Conservation (phyloP, 2,888 invertebrate genomes). For the Cremastobaeus sp. region DNA sequence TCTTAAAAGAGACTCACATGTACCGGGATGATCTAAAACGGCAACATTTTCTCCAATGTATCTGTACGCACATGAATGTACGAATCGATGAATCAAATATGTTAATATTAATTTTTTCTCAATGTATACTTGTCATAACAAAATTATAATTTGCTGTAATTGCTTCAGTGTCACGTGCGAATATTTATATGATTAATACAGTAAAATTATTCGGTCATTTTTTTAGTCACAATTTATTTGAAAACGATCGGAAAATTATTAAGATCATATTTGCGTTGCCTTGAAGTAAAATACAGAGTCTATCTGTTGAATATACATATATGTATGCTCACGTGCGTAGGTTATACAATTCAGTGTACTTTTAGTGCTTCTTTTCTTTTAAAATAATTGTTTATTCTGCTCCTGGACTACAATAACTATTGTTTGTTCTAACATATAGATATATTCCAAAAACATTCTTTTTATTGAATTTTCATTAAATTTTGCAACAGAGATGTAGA, state of each 20-base stretch:
- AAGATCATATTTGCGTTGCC: slow-evolving; percentile 6
- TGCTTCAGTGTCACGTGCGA: too few species aligned
- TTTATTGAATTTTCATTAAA: too few species aligned
- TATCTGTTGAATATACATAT: slow-evolving; percentile 13
- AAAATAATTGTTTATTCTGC: background rate
- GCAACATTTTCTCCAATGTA: too few species aligned
- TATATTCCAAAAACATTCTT: too few species aligned
- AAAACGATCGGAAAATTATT: background rate
- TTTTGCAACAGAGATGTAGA: too few species aligned
- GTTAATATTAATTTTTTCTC: too few species aligned
- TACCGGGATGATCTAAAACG: too few species aligned
- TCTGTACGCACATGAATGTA: too few species aligned
- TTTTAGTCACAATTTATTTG: background rate
- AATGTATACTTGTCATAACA: too few species aligned
- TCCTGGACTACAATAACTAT: background rate
- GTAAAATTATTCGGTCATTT: background rate
- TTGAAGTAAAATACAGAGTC: slow-evolving; percentile 25
- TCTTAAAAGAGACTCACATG: too few species aligned
- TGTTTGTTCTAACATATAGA: background rate
- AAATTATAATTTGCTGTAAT: background rate
- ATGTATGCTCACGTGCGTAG: slow-evolving; percentile 6
- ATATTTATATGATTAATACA: background rate
- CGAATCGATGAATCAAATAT: too few species aligned
- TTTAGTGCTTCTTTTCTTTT: background rate
- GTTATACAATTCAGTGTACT: slow-evolving; percentile 11